Evolutionary conservation across 1,140 invertebrate species (phyloP).

Genomic region (Augochlora pura): DNA sequence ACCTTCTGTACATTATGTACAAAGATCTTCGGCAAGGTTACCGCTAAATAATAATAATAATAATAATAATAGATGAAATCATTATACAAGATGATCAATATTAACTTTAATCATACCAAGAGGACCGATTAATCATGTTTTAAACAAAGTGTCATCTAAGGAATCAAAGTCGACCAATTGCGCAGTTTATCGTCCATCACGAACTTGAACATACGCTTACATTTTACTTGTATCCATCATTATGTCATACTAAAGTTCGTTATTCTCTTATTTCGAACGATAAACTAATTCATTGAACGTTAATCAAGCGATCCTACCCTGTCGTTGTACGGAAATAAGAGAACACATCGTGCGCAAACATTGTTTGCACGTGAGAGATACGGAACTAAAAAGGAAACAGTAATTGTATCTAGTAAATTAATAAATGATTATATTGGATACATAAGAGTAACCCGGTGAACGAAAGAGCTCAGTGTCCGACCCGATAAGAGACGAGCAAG

Average conservation of each 20-base stretch:
- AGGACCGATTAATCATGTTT: constrained; percentile 13
- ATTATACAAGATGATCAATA: constrained; percentile 1
- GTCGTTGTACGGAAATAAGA: constrained; percentile 25
- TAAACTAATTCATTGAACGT: not conserved
- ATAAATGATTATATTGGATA: constrained; percentile 70
- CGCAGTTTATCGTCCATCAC: constrained; percentile 6
- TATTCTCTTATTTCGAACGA: constrained; percentile 12
- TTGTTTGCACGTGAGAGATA: constrained; percentile 6
- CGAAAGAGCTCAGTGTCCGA: constrained; percentile 70
- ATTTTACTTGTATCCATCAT: constrained; percentile 36
- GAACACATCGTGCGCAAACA: constrained; percentile 11
- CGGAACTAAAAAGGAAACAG: constrained; percentile 33
- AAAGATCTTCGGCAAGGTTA: constrained; percentile 40
- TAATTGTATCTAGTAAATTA: constrained; percentile 72
- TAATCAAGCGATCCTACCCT: constrained; percentile 3
- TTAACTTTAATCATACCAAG: constrained; percentile 28
- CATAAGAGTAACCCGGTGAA: constrained; percentile 62
- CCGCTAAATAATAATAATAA: constrained; percentile 6
- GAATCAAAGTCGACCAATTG: constrained; percentile 19
- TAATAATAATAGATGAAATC: not conserved
- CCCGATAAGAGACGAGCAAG: not conserved
- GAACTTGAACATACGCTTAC: constrained; percentile 19
- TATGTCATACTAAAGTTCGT: constrained; percentile 22
- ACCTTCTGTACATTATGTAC: constrained; percentile 44
- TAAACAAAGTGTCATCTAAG: constrained; percentile 2